Percentiles rank a stretch among this genome's conserved stretches.
Evolutionary conservation across 2,797 vertebrate species (phyloP).

Genomic region (Adelosebastes latens): DNA sequence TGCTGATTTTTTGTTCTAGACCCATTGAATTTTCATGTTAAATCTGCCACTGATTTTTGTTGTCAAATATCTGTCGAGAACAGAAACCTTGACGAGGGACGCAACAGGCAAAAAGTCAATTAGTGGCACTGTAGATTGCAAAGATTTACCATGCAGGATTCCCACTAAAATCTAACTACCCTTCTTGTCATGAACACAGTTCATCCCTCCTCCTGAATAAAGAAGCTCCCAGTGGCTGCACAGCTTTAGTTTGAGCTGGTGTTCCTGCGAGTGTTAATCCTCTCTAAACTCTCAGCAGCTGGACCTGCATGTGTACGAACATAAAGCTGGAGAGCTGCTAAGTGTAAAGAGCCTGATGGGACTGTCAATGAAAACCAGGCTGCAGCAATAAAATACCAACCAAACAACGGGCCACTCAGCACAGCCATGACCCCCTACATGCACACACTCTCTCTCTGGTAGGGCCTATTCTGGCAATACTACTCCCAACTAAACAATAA

Average conservation of each 20-base stretch:
- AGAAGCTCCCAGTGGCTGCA: background rate
- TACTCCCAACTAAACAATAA: conserved; percentile 47
- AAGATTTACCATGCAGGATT: background rate
- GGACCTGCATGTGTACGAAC: conserved; percentile 11
- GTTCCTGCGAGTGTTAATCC: conserved; percentile 29
- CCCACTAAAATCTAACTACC: background rate
- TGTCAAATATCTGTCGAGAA: background rate
- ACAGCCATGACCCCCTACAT: conserved; percentile 53
- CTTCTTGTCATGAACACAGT: background rate
- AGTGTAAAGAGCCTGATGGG: conserved; percentile 76
- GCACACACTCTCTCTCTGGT: background rate
- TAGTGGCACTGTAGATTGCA: background rate
- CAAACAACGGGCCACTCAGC: conserved; percentile 76
- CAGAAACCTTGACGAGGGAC: background rate
- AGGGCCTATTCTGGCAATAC: background rate
- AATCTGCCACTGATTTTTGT: background rate
- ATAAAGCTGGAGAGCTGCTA: conserved; percentile 49
- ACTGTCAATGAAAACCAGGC: conserved; percentile 79
- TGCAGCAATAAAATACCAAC: conserved; percentile 68
- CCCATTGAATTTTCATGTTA: background rate
- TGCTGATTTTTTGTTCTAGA: background rate
- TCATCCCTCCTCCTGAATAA: background rate
- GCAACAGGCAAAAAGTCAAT: background rate
- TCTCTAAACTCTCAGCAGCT: conserved; percentile 24
- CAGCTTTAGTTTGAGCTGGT: background rate